phyloP scores from a whole-genome alignment of 2,797 vertebrate genomes.

The Melanotaenia trifasciata region DNA sequence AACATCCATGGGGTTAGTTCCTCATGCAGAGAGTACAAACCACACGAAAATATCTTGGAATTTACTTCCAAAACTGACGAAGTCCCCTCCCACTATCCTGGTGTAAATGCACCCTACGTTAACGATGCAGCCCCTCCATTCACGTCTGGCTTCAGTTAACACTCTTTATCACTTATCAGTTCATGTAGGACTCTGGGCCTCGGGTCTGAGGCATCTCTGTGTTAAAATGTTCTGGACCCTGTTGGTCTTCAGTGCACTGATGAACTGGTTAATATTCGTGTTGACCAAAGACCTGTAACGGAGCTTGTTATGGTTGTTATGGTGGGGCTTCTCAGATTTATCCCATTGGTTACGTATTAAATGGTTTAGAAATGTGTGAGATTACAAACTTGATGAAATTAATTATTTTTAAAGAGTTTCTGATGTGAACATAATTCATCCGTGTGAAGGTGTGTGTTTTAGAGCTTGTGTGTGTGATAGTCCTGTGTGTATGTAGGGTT shows the following conservation, averaged over 20 bases:
- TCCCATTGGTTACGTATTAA: not conserved
- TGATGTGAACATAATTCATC: constrained; percentile 18
- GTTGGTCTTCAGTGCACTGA: constrained; percentile 60
- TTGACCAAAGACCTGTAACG: constrained; percentile 34
- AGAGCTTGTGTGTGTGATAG: constrained; percentile 47
- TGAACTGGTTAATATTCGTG: constrained; percentile 70
- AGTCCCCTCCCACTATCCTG: no score
- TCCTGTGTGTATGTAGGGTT: constrained; percentile 63
- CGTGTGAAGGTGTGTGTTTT: constrained; percentile 37
- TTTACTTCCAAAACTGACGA: no score
- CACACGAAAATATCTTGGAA: no score
- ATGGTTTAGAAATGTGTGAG: not conserved
- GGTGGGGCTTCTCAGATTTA: not conserved
- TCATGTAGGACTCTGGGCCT: not conserved
- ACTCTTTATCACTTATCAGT: constrained; percentile 12
- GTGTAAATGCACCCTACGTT: constrained; percentile 30
- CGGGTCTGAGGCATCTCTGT: not conserved
- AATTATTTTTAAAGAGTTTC: constrained; percentile 24
- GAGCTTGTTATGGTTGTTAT: not conserved
- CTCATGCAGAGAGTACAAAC: no score
- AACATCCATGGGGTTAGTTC: no score
- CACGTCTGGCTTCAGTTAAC: constrained; percentile 25
- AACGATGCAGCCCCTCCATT: constrained; percentile 40
- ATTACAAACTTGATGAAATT: not conserved
- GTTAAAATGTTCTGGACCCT: constrained; percentile 55